Evolutionary conservation across 1,140 invertebrate genomes (phyloP).

Genomic region (Rhizoglyphus robini): DNA sequence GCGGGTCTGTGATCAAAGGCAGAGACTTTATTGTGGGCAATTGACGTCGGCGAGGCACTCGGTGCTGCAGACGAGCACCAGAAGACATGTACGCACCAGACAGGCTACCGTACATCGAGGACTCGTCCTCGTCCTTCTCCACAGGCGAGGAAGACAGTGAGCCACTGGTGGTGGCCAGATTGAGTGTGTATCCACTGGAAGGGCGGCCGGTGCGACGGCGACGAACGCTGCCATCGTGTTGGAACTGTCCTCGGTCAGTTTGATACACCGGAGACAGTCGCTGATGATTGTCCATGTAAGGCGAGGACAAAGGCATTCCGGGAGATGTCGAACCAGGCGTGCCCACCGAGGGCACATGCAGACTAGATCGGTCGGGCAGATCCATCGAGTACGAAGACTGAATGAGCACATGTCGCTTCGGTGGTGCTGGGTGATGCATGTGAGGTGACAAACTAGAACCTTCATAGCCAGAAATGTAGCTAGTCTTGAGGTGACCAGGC

Average conservation of each 20-base stretch:
- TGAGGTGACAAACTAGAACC: not conserved
- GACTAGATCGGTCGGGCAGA: not conserved
- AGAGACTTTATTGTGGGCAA: constrained; percentile 1
- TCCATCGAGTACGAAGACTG: not conserved
- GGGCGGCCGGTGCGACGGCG: not conserved
- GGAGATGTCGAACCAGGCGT: not conserved
- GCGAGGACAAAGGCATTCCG: not conserved
- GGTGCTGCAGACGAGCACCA: not conserved
- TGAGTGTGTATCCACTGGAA: not conserved
- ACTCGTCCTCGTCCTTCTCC: not conserved
- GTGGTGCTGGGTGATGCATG: not conserved
- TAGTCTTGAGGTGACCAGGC: not conserved
- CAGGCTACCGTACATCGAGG: not conserved
- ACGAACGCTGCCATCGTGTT: not conserved
- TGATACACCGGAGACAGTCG: not conserved
- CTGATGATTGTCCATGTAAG: not conserved
- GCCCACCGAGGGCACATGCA: not conserved
- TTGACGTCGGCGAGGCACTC: not conserved
- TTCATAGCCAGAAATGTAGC: not conserved
- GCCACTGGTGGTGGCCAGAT: not conserved
- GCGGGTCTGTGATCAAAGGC: not conserved
- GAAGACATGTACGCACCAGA: not conserved
- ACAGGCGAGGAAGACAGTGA: not conserved
- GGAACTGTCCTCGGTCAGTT: not conserved
- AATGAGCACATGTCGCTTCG: not conserved